These are phyloP conservation scores for Unio delphinus DNA, from an alignment of 2,888 invertebrate genomes.

Conservation along the genomic window DNA sequence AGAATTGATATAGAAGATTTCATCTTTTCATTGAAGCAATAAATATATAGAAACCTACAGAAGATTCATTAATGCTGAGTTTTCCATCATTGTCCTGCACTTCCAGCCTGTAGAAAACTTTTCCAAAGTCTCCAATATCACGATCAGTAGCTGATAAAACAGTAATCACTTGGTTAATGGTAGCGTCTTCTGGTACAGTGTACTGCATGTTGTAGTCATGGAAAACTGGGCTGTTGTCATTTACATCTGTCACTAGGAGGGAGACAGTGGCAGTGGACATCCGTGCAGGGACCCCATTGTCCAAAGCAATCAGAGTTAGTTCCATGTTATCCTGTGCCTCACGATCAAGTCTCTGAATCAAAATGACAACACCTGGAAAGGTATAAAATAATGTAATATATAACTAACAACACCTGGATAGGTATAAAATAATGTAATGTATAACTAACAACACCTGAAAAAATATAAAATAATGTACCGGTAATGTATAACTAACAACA, in stretches of 20 bases:
- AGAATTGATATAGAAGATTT: not conserved
- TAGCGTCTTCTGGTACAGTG: slow-evolving; percentile 49
- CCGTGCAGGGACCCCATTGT: slow-evolving; percentile 47
- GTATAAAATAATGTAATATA: no score
- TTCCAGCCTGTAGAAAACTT: slow-evolving; percentile 80
- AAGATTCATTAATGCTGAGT: slow-evolving; percentile 78
- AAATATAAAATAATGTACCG: no score
- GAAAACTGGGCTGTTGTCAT: slow-evolving; percentile 85
- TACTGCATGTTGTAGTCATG: slow-evolving; percentile 31
- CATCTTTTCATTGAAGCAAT: no score
- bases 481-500: slow-evolving; percentile 22
- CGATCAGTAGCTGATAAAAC: slow-evolving; percentile 82
- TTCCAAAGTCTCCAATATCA: slow-evolving; percentile 75
- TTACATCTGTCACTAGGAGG: slow-evolving; percentile 82
- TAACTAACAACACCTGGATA: no score
- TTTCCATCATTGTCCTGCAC: slow-evolving; percentile 79
- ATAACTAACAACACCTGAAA: no score
- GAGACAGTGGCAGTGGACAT: slow-evolving; percentile 77
- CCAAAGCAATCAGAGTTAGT: slow-evolving; percentile 56
- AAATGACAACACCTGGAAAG: slow-evolving; percentile 47
- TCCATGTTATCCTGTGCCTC: slow-evolving; percentile 38
- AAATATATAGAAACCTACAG: slow-evolving; percentile 38
- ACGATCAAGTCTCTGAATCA: slow-evolving; percentile 78
- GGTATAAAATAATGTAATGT: no score
- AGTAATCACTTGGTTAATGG: slow-evolving; percentile 74